These are phyloP conservation scores for Drosophila athabasca DNA, from an alignment of 1,140 invertebrate genomes.

Conservation along the genomic window DNA sequence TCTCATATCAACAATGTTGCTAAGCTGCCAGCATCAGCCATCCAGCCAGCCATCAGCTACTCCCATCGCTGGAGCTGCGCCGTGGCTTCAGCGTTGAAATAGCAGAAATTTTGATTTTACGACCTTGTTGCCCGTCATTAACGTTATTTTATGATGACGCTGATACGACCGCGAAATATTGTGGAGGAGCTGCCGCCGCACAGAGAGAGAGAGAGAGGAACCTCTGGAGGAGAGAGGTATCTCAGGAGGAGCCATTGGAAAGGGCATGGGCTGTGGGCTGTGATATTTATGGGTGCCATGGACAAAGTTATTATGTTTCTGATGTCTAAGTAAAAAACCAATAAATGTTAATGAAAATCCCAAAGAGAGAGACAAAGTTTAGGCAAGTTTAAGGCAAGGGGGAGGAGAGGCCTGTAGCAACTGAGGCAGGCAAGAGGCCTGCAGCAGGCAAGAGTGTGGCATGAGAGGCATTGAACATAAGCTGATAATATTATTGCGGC, in stretches of 20 bases:
- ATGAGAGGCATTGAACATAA: slow-evolving; percentile 63
- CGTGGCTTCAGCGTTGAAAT: slow-evolving; percentile 72
- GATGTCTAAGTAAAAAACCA: slow-evolving; percentile 79
- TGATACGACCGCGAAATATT: slow-evolving; percentile 81
- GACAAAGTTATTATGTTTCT: slow-evolving; percentile 64
- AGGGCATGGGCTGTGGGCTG: neutral
- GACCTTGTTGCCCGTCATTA: slow-evolving; percentile 80
- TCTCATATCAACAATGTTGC: slow-evolving; percentile 58
- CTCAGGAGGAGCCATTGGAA: slow-evolving; percentile 1
- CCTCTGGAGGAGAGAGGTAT: neutral
- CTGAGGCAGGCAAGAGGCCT: too few relatives aligned
- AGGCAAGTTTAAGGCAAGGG: too few relatives aligned
- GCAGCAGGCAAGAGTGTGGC: too few relatives aligned
- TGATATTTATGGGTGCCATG: neutral
- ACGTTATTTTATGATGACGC: slow-evolving; percentile 83
- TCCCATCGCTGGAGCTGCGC: slow-evolving; percentile 21
- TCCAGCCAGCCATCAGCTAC: slow-evolving; percentile 11
- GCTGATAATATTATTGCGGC: slow-evolving; percentile 81
- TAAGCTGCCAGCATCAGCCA: slow-evolving; percentile 42
- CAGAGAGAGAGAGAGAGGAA: too few relatives aligned
- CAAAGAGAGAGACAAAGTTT: slow-evolving; percentile 78
- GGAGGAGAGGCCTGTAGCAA: too few relatives aligned
- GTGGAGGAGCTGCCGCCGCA: slow-evolving; percentile 10
- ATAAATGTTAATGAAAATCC: slow-evolving; percentile 83
- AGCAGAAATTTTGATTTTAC: slow-evolving; percentile 82